Conservation (phyloP, 1,140 invertebrate species). For the Globodera rostochiensis region DNA sequence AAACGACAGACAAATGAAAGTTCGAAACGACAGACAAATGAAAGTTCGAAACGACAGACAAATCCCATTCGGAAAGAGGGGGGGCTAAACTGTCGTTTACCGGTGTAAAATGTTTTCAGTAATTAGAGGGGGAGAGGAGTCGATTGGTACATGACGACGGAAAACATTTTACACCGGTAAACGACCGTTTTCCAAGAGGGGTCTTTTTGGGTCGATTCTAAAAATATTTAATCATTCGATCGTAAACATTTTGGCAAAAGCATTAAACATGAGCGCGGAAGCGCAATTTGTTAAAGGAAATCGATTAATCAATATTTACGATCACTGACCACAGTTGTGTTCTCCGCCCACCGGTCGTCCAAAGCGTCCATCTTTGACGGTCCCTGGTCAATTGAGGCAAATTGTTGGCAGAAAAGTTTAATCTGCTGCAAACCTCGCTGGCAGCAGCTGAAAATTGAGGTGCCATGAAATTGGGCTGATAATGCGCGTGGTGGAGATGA, state of each 20-base stretch:
- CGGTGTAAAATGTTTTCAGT: too few relatives aligned
- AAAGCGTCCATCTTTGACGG: slow-evolving; percentile 26
- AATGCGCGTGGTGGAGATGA: slow-evolving; percentile 21
- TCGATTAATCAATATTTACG: neutral
- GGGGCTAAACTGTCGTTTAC: neutral
- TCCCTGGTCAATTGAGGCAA: neutral
- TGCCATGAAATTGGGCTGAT: slow-evolving; percentile 24
- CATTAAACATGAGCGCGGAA: neutral
- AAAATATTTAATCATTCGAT: too few relatives aligned
- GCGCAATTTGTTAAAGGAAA: neutral
- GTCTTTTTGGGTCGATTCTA: too few relatives aligned
- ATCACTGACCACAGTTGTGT: slow-evolving; percentile 41
- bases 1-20: too few relatives aligned
- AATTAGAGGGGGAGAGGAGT: too few relatives aligned
- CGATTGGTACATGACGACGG: too few relatives aligned
- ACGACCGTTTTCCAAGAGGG: too few relatives aligned
- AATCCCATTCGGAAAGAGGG: too few relatives aligned
- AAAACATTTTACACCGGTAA: too few relatives aligned
- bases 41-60: too few relatives aligned
- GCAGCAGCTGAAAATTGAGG: slow-evolving; percentile 40
- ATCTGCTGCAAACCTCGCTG: slow-evolving; percentile 19
- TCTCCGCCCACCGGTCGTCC: slow-evolving; percentile 46
- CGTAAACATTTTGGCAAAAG: neutral
- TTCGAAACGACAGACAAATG: too few relatives aligned
- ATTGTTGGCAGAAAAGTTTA: neutral